Evolutionary conservation across 2,113 vertebrate species (phyloP), one percentile per base, ranked within the genome.

Genomic region (Brachyhypopomus occidentalis): DNA sequence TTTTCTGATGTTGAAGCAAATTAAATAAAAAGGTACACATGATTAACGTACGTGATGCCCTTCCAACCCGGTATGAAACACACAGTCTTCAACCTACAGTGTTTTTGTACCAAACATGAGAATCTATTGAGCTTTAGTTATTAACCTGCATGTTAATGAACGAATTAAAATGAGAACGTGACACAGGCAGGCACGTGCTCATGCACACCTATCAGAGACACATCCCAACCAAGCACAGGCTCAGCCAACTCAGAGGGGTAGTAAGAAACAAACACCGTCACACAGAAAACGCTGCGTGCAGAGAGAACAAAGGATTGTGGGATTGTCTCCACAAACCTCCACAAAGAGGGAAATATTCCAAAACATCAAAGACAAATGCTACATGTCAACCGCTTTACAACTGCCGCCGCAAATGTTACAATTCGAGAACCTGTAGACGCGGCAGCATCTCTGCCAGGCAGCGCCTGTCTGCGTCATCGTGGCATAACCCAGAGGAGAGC

Each of bases 291-390:
- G 30, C 30, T 30, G 30, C 30, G 30, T 30, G 30, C 30, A 30
- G 30, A 30, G 30, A 30, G 30, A 30, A 30, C 30, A 30, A 30
- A 30, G 30, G 30, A 30, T 30, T 30, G 30, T 30, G 30, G 30
- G 30, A 30, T 30, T 30, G 30, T 30, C 30, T 30, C 30, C 30
- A 2, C 3, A 30, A 30, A 30, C 30, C 30, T 30, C 30, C 30
- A 30, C 41, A 41, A 41, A 8, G 5, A 41, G 5, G 5, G 41
- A 41, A 41, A 41, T 41, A 75, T 62, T 45, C 25, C 23, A 25
- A 66, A 17, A 52, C n/a, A 67, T 48, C 14, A 77, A 66, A 48
- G 48, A 78, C 11, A 66, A 34, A 12, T 56, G 41, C 22, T 55
- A 16, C 11, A 36, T 36, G 6, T 63, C 30, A 20, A 78, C 63